A percentile compares a stretch with the other conserved stretches of the same genome.
These are phyloP conservation scores for Paratrypauchen microcephalus DNA, from an alignment of 2,797 vertebrate genomes.

Conservation along the genomic window DNA sequence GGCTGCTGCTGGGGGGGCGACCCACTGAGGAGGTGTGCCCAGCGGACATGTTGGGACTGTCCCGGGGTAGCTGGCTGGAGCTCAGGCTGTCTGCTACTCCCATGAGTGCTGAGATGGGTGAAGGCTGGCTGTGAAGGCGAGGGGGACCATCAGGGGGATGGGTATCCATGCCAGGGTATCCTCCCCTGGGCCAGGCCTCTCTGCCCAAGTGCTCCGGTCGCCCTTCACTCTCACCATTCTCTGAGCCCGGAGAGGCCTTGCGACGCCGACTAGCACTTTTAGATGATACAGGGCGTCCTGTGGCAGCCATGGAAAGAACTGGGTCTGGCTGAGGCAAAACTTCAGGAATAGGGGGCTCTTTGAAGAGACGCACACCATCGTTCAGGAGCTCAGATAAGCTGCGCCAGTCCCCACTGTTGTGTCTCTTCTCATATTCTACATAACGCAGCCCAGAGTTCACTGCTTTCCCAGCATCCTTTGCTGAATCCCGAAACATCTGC, in stretches of 20 bases:
- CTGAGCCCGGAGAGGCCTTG: constrained; percentile 74
- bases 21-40: constrained; percentile 69
- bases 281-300: constrained; percentile 54
- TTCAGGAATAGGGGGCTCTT: constrained; percentile 79
- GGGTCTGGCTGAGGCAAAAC: constrained; percentile 84
- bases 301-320: constrained; percentile 68
- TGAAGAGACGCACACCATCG: constrained; percentile 84
- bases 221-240: constrained; percentile 76
- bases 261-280: constrained; percentile 72
- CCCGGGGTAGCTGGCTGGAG: constrained; percentile 80
- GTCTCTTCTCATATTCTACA: constrained; percentile 88
- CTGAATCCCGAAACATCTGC: constrained; percentile 89
- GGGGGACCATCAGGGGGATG: constrained; percentile 69
- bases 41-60: constrained; percentile 70
- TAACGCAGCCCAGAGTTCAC: constrained; percentile 88
- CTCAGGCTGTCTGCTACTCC: constrained; percentile 86
- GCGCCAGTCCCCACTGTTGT: constrained; percentile 85
- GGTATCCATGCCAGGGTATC: constrained; percentile 72
- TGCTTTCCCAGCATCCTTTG: constrained; percentile 84
- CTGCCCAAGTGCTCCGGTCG: constrained; percentile 74
- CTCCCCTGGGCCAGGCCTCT: constrained; percentile 78
- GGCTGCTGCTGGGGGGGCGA: constrained; percentile 73
- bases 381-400: constrained; percentile 85
- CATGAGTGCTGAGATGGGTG: constrained; percentile 87
- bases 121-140: constrained; percentile 79